Evolutionary conservation across 2,888 invertebrate genomes (phyloP).

Genomic region (Periphyllus acericola): DNA sequence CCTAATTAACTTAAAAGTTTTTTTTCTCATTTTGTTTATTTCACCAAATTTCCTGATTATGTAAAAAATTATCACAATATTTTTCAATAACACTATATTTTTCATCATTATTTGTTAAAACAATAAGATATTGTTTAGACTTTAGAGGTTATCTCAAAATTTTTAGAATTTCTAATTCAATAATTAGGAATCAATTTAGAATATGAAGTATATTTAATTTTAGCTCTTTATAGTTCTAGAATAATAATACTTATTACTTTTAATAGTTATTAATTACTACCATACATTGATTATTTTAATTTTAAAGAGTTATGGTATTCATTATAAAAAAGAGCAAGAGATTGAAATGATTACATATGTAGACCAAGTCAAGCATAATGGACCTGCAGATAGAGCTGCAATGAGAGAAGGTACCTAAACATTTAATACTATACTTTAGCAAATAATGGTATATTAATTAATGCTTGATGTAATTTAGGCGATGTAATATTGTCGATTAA

Average conservation of each 20-base stretch:
- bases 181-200: no score
- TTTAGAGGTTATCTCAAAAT: background rate
- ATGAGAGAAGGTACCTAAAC: conserved; percentile 81
- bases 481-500: conserved; percentile 97
- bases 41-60: background rate
- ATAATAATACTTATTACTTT: background rate
- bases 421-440: background rate
- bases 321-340: conserved; percentile 92
- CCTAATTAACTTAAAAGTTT: background rate
- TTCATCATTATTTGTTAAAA: no score
- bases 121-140: no score
- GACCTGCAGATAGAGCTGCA: conserved; percentile 91
- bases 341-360: conserved; percentile 97
- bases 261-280: background rate
- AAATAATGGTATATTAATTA: background rate
- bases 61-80: background rate
- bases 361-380: conserved; percentile 93
- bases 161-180: background rate
- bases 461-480: conserved; percentile 68
- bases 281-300: background rate
- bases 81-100: background rate
- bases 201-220: background rate
- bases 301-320: conserved; percentile 91
- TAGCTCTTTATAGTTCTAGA: no score
- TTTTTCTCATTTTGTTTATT: background rate